Conservation (phyloP, 2,113 vertebrate species). For the Lampris incognitus region DNA sequence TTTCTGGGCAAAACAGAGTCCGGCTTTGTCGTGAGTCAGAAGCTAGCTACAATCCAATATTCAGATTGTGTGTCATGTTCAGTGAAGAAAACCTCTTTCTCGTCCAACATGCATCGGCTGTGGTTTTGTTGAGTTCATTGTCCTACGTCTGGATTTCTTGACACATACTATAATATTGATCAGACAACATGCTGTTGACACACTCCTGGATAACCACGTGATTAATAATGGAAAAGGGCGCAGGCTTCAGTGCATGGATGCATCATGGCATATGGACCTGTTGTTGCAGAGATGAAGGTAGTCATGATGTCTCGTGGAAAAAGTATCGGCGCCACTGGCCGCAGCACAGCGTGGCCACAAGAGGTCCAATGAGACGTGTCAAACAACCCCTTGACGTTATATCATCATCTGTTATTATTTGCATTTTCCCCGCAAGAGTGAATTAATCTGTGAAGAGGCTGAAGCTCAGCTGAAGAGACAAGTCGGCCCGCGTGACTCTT, state of each 20-base stretch:
- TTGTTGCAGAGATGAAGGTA: constrained; percentile 4
- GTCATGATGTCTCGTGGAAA: not conserved
- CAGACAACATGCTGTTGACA: constrained; percentile 41
- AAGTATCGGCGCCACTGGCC: not conserved
- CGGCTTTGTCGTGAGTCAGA: no score
- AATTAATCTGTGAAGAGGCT: no score
- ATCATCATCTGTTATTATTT: not conserved
- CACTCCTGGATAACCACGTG: constrained; percentile 56
- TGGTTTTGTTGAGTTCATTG: constrained; percentile 25
- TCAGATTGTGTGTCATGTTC: constrained; percentile 11
- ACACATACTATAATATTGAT: constrained; percentile 63
- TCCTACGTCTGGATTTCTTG: constrained; percentile 21
- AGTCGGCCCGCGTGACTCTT: constrained; percentile 24
- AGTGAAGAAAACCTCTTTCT: constrained; percentile 8
- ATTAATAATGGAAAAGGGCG: constrained; percentile 74
- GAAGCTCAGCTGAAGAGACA: constrained; percentile 12
- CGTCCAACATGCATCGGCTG: constrained; percentile 15
- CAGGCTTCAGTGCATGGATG: constrained; percentile 37
- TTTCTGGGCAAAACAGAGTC: not conserved
- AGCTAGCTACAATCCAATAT: no score
- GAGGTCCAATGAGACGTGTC: not conserved
- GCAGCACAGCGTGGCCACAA: not conserved
- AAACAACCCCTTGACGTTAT: not conserved
- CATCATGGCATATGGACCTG: constrained; percentile 18
- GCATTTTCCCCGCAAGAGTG: no score